These are phyloP conservation scores for Colletes collaris DNA, from an alignment of 2,888 invertebrate species.

Conservation along the genomic window DNA sequence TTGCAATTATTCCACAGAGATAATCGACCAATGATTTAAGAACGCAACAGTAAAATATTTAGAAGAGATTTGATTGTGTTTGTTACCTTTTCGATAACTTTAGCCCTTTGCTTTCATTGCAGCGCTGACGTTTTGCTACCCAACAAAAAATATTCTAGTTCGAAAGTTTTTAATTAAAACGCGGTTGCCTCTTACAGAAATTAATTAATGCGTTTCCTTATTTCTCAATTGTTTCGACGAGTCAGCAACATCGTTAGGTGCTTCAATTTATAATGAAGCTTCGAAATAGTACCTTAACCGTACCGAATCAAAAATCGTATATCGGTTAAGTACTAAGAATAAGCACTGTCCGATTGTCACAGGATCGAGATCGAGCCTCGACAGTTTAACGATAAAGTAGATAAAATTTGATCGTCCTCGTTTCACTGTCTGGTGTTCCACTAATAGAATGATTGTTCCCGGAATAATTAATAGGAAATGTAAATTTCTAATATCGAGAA, in stretches of 20 bases:
- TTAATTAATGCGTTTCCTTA: constrained; percentile 32
- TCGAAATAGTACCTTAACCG: not conserved
- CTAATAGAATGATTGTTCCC: too few species aligned
- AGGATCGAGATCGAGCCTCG: too few species aligned
- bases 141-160: constrained; percentile 49
- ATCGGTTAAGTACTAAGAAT: too few species aligned
- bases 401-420: too few species aligned
- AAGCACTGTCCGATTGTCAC: too few species aligned
- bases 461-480: too few species aligned
- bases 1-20: not conserved
- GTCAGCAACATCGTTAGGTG: constrained; percentile 15
- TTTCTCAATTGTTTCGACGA: constrained; percentile 7
- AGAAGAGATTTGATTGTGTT: constrained; percentile 54
- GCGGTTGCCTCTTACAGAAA: constrained; percentile 22
- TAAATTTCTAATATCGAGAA: too few species aligned
- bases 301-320: not conserved
- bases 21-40: not conserved
- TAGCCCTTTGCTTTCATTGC: constrained; percentile 60
- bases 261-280: not conserved
- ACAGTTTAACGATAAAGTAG: too few species aligned
- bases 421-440: too few species aligned
- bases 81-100: constrained; percentile 51
- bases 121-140: constrained; percentile 49
- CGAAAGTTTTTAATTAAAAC: constrained; percentile 62
- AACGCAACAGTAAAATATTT: constrained; percentile 17